Evolutionary conservation across 2,888 invertebrate species (phyloP), one percentile per base, ranked within the genome.

Genomic region (Tolmerus cingulatus): DNA sequence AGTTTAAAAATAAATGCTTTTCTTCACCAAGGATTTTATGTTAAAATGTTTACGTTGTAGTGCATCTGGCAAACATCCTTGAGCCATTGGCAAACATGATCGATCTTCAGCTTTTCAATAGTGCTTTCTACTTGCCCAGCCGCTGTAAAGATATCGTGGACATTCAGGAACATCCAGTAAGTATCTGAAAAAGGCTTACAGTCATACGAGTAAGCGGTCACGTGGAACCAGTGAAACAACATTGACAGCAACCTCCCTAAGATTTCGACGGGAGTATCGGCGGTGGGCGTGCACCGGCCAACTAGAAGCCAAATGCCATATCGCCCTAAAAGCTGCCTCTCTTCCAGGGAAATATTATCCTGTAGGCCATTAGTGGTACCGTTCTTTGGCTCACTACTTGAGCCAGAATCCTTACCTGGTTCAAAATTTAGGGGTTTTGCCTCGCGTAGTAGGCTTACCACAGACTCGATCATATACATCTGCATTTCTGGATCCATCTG

Each of bases 161-260:
- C 23, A 55, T 57, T 27, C 55, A 55, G 51, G 19, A 55, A 82
- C 27, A 55, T 55, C 51, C 66, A 66, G 66, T 66, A 23, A 66
- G 27, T 23, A 66, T 66, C 66, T 66, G 66, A 66, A 23, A 66
- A 66, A 66, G 27, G 87, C 89, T 91, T 93, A 97, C 98, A 97
- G 93, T 98, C 98, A 91, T 98, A 98, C 9, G 99, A 96, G 92
- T 97, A 98, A 1, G 99, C 98, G 19, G 99, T 99, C 90, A 98
- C 97, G 93, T 99, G 98, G 94, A 99, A 99, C 99, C 99, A 99
- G 92, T 99, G 98, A 93, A 99, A 99, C 89, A 99, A 94, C 95
- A 99, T 98, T 43, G 98, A 97, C 82, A 99, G 94, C 90, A 99
- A 94, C 88, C 99, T 94, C 8, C 99, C 99, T 84, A 99, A 94